Evolutionary conservation across 2,888 invertebrate species (phyloP), one percentile per base, ranked within the genome.

Genomic region (Chaitophorus viminalis): DNA sequence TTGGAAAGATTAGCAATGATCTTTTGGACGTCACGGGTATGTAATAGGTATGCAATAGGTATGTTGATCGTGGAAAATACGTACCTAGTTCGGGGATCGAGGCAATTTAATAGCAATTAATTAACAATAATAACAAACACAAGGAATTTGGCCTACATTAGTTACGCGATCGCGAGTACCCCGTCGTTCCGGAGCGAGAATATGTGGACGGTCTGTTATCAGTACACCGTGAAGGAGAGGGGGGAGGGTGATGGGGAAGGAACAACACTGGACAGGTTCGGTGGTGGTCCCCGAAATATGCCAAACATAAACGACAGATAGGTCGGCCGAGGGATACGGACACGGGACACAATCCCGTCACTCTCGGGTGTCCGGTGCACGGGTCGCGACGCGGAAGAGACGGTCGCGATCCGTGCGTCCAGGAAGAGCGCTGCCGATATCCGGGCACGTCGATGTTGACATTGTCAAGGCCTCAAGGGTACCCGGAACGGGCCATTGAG

Each of bases 391-490:
- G 31, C 29, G n/a, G 29, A 25, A n/a, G 70, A n/a, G 17, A 11
- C 29, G 31, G 29, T n/a, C 68, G n/a, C 68, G n/a, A n/a, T 25
- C 14, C 52, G 52, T 1, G 77, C 17, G 14, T 60, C 78, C 78
- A 60, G 60, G 78, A 78, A 78, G 33, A 60, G 78, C 14, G 33
- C 25, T 17, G 25, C 14, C 33, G 29, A n/a, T 60, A 29, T 29
- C 25, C 4, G 33, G 3, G 14, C 14, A 1, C 11, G 11, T 1
- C 14, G 36, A 36, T 78, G 36, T 79, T 36, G 79, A 83, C 82
- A 75, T 75, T 60, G 60, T 75, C 82, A 83, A 83, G 82, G 82
- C 36, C 39, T 75, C 82, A 83, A 83, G 82, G 82, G 74, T 83
- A 83, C 54, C 52, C 60, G 82, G 74, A 82, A 82, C 54, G n/a